Percentiles rank a stretch among this genome's conserved stretches.
These are phyloP conservation scores for Ooceraea biroi DNA, from an alignment of 1,140 invertebrate species.

Conservation along the genomic window DNA sequence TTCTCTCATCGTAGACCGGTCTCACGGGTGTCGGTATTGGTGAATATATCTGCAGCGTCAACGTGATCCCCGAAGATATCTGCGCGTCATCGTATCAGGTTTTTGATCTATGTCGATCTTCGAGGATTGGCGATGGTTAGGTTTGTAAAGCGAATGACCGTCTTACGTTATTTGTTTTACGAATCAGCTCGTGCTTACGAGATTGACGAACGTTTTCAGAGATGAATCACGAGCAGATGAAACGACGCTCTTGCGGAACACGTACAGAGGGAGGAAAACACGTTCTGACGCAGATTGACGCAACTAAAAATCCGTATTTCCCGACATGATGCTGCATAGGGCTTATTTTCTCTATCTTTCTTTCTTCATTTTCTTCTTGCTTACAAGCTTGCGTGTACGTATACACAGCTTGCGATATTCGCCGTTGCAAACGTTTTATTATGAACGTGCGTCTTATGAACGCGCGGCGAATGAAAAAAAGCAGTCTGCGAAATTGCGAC, in stretches of 20 bases:
- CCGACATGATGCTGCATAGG: no score
- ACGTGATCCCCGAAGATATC: no score
- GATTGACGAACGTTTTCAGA: background rate
- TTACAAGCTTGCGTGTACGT: background rate
- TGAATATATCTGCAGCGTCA: no score
- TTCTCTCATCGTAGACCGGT: no score
- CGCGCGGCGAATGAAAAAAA: background rate
- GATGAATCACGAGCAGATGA: conserved; percentile 14
- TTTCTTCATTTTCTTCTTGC: background rate
- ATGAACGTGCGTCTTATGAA: background rate
- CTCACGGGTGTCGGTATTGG: no score
- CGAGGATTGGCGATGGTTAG: background rate
- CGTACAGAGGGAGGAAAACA: background rate
- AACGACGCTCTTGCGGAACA: background rate
- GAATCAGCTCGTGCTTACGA: background rate
- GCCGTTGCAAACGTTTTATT: background rate
- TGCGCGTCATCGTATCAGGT: no score
- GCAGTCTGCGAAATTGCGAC: background rate
- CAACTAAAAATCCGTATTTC: background rate
- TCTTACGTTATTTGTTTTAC: background rate
- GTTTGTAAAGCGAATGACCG: background rate
- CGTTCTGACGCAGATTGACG: background rate
- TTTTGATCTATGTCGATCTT: background rate
- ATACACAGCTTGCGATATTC: no score
- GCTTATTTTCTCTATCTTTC: no score